Conservation (phyloP, 2,113 vertebrate species). For the Platycercus adscitus region DNA sequence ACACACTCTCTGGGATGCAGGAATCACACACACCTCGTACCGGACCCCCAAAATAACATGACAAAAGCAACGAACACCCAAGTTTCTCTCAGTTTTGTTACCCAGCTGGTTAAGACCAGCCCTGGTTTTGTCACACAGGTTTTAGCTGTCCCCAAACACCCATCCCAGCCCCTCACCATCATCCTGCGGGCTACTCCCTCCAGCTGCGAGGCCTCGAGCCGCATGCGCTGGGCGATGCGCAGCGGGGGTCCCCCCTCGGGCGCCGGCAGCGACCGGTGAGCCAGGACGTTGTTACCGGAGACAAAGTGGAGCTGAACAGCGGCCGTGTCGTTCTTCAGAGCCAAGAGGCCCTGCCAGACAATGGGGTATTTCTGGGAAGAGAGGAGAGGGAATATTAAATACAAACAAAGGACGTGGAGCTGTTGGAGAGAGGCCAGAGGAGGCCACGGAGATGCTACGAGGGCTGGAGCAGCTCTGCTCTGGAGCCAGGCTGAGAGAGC, state of each 20-base stretch:
- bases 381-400: not conserved
- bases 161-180: constrained; percentile 73
- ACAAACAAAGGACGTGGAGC: not conserved
- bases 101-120: fast-evolving
- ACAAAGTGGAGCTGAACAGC: constrained; percentile 98
- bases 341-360: constrained; percentile 96
- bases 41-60: fast-evolving
- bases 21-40: fast-evolving
- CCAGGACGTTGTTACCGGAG: constrained; percentile 93
- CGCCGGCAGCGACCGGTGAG: constrained; percentile 92
- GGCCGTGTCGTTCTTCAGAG: constrained; percentile 95
- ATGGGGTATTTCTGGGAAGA: constrained; percentile 93
- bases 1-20: fast-evolving
- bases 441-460: not conserved
- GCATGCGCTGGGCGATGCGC: constrained; percentile 96
- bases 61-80: fast-evolving
- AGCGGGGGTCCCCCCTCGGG: constrained; percentile 91
- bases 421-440: not conserved
- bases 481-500: not conserved
- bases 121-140: fast-evolving
- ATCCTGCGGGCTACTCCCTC: constrained; percentile 95
- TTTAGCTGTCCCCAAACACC: fast-evolving
- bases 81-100: not conserved
- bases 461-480: not conserved
- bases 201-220: constrained; percentile 92